phyloP scores from a whole-genome alignment of 2,888 invertebrate species.

The Leucophenga montana region DNA sequence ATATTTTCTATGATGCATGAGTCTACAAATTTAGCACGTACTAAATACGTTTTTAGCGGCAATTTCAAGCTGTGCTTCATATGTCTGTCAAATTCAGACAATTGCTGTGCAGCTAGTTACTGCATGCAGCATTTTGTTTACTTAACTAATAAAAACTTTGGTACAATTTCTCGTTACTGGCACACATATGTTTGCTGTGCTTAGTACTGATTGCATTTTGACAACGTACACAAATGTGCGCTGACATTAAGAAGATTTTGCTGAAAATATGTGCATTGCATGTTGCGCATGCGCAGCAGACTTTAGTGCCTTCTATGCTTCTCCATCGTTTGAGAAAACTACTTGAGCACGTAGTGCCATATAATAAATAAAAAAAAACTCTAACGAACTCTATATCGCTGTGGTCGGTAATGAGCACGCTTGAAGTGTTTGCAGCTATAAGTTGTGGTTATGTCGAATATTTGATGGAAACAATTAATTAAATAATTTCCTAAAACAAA shows the following conservation, averaged over 20 bases:
- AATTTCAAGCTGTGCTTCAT: too few species aligned
- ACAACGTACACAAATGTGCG: neutral
- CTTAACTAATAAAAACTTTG: constrained; percentile 6
- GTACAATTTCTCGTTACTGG: neutral
- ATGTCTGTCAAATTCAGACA: too few species aligned
- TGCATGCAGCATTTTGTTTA: neutral
- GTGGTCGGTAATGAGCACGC: neutral
- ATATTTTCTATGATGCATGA: too few species aligned
- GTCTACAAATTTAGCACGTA: too few species aligned
- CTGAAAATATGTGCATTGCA: constrained; percentile 6
- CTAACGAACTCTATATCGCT: neutral
- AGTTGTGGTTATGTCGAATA: too few species aligned
- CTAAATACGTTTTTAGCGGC: too few species aligned
- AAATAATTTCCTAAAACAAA: too few species aligned
- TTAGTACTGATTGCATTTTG: neutral
- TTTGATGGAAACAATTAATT: too few species aligned
- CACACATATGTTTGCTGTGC: constrained; percentile 9
- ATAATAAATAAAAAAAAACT: neutral
- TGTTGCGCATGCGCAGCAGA: constrained; percentile 21
- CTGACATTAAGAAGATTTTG: too few species aligned
- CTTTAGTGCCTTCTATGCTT: too few species aligned
- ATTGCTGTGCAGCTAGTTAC: too few species aligned
- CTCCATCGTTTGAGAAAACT: neutral
- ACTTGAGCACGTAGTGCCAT: constrained; percentile 14
- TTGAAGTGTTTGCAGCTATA: neutral